Evolutionary conservation across 2,797 vertebrate species (phyloP).

Genomic region (Staurois parvus): DNA sequence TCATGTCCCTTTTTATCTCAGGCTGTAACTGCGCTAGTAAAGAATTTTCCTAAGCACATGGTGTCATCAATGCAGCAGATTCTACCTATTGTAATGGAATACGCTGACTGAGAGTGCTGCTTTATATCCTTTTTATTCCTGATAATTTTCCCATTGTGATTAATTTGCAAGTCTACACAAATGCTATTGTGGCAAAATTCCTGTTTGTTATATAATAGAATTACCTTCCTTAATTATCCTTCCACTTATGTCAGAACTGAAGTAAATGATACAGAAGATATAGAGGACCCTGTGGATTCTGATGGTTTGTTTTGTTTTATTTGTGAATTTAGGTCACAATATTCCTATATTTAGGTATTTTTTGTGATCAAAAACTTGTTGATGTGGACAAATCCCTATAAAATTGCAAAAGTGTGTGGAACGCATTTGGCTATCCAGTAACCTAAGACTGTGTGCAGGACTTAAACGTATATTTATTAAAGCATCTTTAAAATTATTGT

Average conservation of each 20-base stretch:
- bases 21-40: conserved; percentile 96
- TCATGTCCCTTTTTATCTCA: conserved; percentile 64
- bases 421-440: too few species aligned
- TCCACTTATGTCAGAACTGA: conserved; percentile 97
- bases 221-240: conserved; percentile 19
- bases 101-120: conserved; percentile 96
- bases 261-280: conserved; percentile 98
- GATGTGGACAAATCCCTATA: too few species aligned
- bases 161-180: background rate
- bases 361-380: too few species aligned
- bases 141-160: background rate
- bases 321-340: background rate
- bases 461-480: too few species aligned
- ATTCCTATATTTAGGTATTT: too few species aligned
- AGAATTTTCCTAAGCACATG: conserved; percentile 98
- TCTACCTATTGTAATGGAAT: conserved; percentile 96
- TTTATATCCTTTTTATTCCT: conserved; percentile 89
- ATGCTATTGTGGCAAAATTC: background rate
- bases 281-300: conserved; percentile 95
- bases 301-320: conserved; percentile 80
- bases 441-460: too few species aligned
- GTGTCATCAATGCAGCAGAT: conserved; percentile 98
- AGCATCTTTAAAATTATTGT: too few species aligned
- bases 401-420: too few species aligned
- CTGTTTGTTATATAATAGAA: background rate